Percentiles rank a stretch among this genome's conserved stretches.
phyloP scores from a whole-genome alignment of 1,140 invertebrate species.

The Scylla paramamosain region DNA sequence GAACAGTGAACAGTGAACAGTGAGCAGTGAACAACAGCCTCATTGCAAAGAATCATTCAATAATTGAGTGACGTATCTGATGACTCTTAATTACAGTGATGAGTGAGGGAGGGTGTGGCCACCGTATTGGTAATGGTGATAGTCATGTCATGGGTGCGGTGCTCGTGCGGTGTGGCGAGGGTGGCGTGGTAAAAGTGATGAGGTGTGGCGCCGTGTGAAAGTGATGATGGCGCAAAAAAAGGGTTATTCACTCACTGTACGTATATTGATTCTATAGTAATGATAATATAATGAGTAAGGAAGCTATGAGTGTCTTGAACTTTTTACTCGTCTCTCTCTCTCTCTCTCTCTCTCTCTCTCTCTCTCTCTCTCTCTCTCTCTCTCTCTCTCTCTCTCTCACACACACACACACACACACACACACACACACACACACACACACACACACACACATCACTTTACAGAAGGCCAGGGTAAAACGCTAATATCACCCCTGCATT shows the following conservation, averaged over 20 bases:
- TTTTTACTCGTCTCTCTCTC: no score
- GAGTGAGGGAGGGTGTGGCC: not conserved
- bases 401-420: no score
- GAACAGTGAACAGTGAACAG: not conserved
- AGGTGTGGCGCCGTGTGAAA: not conserved
- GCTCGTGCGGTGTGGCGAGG: not conserved
- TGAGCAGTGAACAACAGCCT: not conserved
- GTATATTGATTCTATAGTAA: no score
- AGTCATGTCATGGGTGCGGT: not conserved
- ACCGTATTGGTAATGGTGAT: not conserved
- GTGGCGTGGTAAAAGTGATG: not conserved
- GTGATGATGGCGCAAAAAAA: not conserved
- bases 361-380: constrained; percentile 20
- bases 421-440: constrained; percentile 1
- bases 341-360: constrained; percentile 7
- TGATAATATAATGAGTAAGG: no score
- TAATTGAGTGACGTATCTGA: constrained; percentile 31
- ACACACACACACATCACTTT: constrained; percentile 22
- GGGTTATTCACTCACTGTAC: no score
- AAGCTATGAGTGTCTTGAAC: no score
- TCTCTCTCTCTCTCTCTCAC: constrained; percentile 15
- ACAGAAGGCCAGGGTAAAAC: not conserved
- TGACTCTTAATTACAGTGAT: not conserved
- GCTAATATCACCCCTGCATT: constrained; percentile 13
- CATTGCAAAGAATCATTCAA: no score